A percentile compares a stretch with the other conserved stretches of the same genome.
phyloP scores from a whole-genome alignment of 2,113 vertebrate species.

The Protobothrops flavoviridis region DNA sequence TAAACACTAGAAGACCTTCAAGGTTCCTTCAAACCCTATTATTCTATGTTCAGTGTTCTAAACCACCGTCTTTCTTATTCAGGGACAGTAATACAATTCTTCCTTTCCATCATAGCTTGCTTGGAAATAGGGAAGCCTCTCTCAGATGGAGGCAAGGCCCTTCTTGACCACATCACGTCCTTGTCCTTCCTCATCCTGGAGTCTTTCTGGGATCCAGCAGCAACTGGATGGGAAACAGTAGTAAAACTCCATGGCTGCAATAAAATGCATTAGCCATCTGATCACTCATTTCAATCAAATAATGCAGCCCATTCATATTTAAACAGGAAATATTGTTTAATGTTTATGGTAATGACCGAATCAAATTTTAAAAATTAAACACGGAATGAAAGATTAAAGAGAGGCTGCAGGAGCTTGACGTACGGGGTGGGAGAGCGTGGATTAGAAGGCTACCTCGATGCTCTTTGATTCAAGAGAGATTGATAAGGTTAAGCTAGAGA shows the following conservation, averaged over 20 bases:
- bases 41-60: no score
- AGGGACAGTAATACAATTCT: no score
- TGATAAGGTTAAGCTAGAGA: not conserved
- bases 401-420: conserved; percentile 55
- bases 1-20: no score
- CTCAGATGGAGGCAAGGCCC: no score
- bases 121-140: no score
- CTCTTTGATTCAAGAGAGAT: not conserved
- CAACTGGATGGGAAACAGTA: conserved; percentile 71
- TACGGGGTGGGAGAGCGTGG: not conserved
- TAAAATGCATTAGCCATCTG: conserved; percentile 75
- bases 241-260: conserved; percentile 71
- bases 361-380: conserved; percentile 79
- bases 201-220: conserved; percentile 51
- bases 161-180: not conserved
- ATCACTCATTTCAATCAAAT: conserved; percentile 67
- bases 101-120: no score
- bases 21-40: no score
- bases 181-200: conserved; percentile 40
- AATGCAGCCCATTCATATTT: conserved; percentile 72
- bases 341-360: conserved; percentile 73
- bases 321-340: conserved; percentile 78
- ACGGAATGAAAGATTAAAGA: conserved; percentile 69
- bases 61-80: no score
- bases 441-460: no score